Percentiles rank a stretch among this genome's conserved stretches.
phyloP scores from a whole-genome alignment of 2,797 vertebrate species.

The Chaetophractus vellerosus region DNA sequence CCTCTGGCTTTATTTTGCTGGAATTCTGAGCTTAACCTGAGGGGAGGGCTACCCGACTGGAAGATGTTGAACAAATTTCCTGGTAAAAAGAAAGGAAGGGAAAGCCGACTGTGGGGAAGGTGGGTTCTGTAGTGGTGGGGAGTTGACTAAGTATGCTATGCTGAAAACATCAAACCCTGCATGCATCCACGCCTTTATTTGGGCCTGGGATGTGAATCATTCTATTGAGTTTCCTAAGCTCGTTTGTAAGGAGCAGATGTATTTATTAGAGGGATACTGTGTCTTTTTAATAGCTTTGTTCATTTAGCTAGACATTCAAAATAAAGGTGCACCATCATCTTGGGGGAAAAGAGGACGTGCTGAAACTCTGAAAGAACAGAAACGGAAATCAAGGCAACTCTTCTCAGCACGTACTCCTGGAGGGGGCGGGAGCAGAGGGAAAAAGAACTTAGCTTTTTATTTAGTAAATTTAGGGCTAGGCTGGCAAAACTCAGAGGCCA shows the following conservation, averaged over 20 bases:
- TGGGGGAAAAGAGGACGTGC: not conserved
- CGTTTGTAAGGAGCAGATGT: rapidly evolving
- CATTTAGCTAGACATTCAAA: not conserved
- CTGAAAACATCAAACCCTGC: rapidly evolving
- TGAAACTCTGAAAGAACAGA: not conserved
- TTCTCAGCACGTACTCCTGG: rapidly evolving
- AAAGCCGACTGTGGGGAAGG: rapidly evolving
- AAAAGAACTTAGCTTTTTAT: not conserved
- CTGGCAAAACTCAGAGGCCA: not conserved
- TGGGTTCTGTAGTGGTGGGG: rapidly evolving
- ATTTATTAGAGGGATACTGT: not conserved
- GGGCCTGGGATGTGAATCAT: not conserved
- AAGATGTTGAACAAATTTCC: not conserved
- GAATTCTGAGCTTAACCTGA: not conserved
- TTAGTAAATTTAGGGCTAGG: not conserved
- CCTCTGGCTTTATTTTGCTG: not conserved
- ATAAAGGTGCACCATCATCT: not conserved
- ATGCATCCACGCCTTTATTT: rapidly evolving
- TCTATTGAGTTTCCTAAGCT: rapidly evolving
- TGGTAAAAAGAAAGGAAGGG: not conserved
- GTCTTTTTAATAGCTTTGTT: not conserved
- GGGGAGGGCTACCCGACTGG: not conserved
- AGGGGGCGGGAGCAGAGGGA: not conserved
- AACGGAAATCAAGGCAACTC: rapidly evolving
- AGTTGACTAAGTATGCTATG: not conserved